Evolutionary conservation across 2,888 invertebrate genomes (phyloP).

Genomic region (Lithophane ornitopus): DNA sequence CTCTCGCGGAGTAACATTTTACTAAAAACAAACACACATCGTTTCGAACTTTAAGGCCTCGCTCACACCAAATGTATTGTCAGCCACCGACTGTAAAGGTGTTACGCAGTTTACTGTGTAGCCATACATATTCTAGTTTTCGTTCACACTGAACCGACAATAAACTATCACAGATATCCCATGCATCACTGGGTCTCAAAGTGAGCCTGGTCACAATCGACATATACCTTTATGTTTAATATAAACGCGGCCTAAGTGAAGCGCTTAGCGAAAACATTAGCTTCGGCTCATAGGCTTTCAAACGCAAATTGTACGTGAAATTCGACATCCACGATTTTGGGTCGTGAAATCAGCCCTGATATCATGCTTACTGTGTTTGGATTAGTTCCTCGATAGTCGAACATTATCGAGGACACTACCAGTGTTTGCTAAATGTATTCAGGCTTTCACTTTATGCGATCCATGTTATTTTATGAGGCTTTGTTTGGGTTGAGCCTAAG

Average conservation of each 20-base stretch:
- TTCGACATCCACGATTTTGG: conserved; percentile 83
- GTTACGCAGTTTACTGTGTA: background rate
- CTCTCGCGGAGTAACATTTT: conserved; percentile 70
- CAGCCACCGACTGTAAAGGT: background rate
- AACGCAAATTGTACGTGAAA: conserved; percentile 89
- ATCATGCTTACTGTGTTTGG: conserved; percentile 74
- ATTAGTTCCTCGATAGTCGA: conserved; percentile 70
- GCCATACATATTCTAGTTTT: background rate
- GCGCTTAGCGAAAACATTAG: conserved; percentile 89
- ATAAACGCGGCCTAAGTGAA: conserved; percentile 63
- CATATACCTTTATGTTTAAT: background rate
- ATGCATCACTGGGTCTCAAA: background rate
- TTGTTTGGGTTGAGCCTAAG: conserved; percentile 49
- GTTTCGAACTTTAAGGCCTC: conserved; percentile 71
- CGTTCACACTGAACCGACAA: background rate
- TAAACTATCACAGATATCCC: background rate
- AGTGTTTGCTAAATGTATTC: conserved; percentile 61
- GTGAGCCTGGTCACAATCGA: background rate
- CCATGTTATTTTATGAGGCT: conserved; percentile 55
- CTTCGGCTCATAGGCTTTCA: conserved; percentile 86
- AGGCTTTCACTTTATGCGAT: conserved; percentile 51
- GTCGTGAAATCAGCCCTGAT: conserved; percentile 76
- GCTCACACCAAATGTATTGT: background rate
- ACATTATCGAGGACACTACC: conserved; percentile 61
- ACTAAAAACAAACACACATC: conserved; percentile 67